Evolutionary conservation across 1,140 invertebrate species (phyloP), one percentile per base, ranked within the genome.

Genomic region (Bombyx mandarina): DNA sequence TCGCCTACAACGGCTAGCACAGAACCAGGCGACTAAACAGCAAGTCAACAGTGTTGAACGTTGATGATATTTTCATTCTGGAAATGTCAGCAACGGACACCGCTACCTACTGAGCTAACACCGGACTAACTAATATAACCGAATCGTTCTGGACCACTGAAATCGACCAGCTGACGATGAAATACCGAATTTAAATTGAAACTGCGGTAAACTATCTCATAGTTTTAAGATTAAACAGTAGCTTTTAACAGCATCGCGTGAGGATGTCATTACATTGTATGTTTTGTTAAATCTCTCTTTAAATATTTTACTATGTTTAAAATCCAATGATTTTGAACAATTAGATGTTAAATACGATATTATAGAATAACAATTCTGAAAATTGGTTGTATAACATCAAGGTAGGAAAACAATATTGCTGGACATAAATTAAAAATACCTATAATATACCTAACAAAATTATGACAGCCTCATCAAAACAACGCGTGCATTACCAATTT

Each of bases 41-140:
- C 69, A 71, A 83, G 73, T 71, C 56, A 75, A 77, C 79, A 80
- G 79, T 82, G 79, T 77, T 82, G 70, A 55, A 72, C 82, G 80
- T 83, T 87, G 82, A 74, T 82, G 75, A 82, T 65, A 79, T 77
- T 83, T 82, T 66, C 68, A 63, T 63, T 79, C 70, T 82, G 79
- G 72, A 86, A 84, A 86, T 75, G 66, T 79, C 83, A 86, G 75
- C 83, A 86, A 86, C 83, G 79, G 77, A 81, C 81, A 86, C 81
- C 74, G 79, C 75, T 69, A 78, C 75, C 76, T 68, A 71, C 71
- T 74, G 61, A 62, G 62, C 78, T 75, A 75, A 66, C 62, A 63
- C 77, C 75, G 57, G 26, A 59, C 63, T 67, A 54, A 62, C 71
- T 77, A 73, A 68, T 66, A 43, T 57, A 48, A 56, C 69, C 79